A percentile compares a stretch with the other conserved stretches of the same genome.
Conservation (phyloP, 2,113 vertebrate genomes). For the Oncorhynchus mykiss region DNA sequence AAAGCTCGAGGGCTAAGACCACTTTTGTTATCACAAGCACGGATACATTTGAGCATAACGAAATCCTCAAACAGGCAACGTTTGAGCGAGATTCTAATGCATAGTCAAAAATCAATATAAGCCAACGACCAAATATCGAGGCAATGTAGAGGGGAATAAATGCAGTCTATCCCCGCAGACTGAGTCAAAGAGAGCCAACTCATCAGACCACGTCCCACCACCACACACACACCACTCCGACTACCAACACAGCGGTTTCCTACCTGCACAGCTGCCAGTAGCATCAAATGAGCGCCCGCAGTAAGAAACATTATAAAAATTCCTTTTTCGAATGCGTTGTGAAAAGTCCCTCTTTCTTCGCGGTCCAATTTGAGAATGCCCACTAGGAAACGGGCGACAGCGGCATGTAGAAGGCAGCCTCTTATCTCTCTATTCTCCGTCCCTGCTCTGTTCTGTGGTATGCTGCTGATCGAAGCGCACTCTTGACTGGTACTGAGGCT, state of each 20-base stretch:
- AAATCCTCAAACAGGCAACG: no score
- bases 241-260: not conserved
- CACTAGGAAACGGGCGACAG: not conserved
- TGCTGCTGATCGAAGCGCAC: not conserved
- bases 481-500: slow-evolving; percentile 14
- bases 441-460: not conserved
- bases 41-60: no score
- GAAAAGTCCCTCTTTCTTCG: not conserved
- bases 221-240: not conserved
- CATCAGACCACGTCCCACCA: not conserved
- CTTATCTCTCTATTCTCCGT: not conserved
- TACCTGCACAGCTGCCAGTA: not conserved
- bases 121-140: not conserved
- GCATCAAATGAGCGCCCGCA: not conserved
- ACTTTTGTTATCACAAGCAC: no score
- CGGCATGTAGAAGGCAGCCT: slow-evolving; percentile 3
- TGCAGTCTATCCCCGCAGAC: not conserved
- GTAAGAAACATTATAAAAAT: not conserved
- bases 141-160: not conserved
- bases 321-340: not conserved
- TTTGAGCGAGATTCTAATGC: no score
- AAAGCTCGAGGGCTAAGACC: no score
- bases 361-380: not conserved
- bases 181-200: not conserved
- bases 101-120: no score